These are phyloP conservation scores for Agrochola litura DNA, from an alignment of 2,888 invertebrate genomes.

Conservation along the genomic window DNA sequence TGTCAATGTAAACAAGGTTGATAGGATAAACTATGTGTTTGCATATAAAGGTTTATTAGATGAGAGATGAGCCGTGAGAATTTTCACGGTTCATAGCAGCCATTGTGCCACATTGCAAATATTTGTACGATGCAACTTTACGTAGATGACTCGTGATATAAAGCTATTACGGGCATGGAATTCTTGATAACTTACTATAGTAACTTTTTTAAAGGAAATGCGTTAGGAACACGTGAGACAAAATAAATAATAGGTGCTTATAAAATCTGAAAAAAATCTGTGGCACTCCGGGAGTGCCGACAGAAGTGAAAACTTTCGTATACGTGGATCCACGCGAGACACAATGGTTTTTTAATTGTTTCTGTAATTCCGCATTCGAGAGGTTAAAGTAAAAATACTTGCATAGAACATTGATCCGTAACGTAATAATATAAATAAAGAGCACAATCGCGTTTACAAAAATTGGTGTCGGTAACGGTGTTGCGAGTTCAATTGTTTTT, in stretches of 20 bases:
- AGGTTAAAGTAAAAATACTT: no score
- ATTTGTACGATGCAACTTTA: conserved; percentile 40
- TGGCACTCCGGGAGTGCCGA: no score
- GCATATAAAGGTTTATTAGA: conserved; percentile 70
- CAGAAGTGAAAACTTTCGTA: no score
- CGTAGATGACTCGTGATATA: conserved; percentile 10
- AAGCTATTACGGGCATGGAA: background rate
- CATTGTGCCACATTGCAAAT: conserved; percentile 58
- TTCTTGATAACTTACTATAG: conserved; percentile 5
- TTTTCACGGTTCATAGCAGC: conserved; percentile 68
- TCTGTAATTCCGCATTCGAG: no score
- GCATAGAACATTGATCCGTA: no score
- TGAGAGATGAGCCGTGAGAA: conserved; percentile 83
- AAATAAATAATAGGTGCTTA: background rate
- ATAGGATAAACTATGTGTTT: conserved; percentile 64
- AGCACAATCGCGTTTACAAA: no score
- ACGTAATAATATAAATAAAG: no score
- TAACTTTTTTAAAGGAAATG: background rate
- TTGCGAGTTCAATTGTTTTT: no score
- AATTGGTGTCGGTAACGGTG: no score
- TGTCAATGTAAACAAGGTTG: conserved; percentile 72
- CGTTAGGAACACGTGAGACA: background rate
- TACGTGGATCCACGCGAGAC: no score
- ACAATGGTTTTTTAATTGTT: no score
- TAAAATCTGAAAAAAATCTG: background rate